phyloP scores from a whole-genome alignment of 2,888 invertebrate genomes.

The Deilephila porcellus region DNA sequence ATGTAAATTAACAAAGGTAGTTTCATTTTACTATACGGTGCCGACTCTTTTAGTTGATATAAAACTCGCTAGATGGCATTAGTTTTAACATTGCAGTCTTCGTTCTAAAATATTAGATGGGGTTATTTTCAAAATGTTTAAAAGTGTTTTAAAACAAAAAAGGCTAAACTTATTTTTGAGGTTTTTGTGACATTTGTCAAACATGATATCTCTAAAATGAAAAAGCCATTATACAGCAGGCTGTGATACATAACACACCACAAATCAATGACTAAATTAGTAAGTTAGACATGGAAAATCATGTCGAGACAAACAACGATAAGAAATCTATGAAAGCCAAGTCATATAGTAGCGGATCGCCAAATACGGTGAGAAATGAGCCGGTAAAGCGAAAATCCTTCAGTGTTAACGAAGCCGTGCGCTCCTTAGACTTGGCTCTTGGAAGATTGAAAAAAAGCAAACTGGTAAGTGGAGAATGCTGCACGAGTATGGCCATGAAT shows the following conservation, averaged over 20 bases:
- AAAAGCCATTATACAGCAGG: slow-evolving; percentile 1
- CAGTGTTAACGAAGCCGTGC: slow-evolving; percentile 65
- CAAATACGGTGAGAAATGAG: slow-evolving; percentile 53
- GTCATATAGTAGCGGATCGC: slow-evolving; percentile 52
- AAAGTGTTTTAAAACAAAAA: background rate
- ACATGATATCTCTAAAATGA: slow-evolving; percentile 40
- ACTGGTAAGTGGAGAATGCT: slow-evolving; percentile 57
- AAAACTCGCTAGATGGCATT: slow-evolving; percentile 38
- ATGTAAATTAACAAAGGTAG: background rate
- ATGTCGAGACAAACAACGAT: slow-evolving; percentile 52
- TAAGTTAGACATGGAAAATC: slow-evolving; percentile 62
- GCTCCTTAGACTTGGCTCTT: slow-evolving; percentile 65
- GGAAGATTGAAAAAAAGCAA: slow-evolving; percentile 69
- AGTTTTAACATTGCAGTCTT: background rate
- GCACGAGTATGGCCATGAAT: slow-evolving; percentile 41
- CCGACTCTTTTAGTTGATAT: slow-evolving; percentile 29
- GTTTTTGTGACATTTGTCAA: slow-evolving; percentile 31
- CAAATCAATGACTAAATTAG: slow-evolving; percentile 45
- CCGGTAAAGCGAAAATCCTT: slow-evolving; percentile 65
- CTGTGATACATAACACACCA: background rate
- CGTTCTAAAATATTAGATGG: background rate
- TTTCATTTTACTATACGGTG: background rate
- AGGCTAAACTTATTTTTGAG: background rate
- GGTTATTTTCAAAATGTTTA: background rate
- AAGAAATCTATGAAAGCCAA: slow-evolving; percentile 60